Conservation (phyloP, 2,797 vertebrate species). For the Takifugu ocellatus region DNA sequence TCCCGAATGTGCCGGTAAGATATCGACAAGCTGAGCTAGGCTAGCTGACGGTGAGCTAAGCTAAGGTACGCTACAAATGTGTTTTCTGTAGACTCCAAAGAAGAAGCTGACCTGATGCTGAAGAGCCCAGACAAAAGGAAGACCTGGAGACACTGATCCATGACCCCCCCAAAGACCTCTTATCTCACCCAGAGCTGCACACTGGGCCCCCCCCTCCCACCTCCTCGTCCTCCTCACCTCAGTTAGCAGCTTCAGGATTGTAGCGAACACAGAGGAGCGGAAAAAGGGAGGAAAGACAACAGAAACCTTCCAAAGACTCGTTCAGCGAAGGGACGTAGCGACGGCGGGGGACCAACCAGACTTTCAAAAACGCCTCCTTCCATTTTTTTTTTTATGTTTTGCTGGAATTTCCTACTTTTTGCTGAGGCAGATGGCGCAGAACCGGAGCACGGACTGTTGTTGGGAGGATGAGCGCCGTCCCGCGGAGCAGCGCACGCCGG, state of each 20-base stretch:
- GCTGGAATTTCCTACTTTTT: conserved; percentile 20
- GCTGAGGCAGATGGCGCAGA: conserved; percentile 13
- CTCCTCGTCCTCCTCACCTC: neutral
- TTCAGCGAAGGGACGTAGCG: conserved; percentile 27
- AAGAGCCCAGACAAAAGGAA: conserved; percentile 63
- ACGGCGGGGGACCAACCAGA: conserved; percentile 26
- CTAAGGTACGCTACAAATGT: neutral
- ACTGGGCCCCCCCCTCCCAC: conserved; percentile 25
- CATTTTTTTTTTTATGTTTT: conserved; percentile 2
- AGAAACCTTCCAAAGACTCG: conserved; percentile 33
- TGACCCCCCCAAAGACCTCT: neutral
- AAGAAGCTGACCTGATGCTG: conserved; percentile 44
- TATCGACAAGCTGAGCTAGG: neutral
- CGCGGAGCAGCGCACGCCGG: neutral
- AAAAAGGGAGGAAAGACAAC: conserved; percentile 11
- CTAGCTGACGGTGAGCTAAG: neutral
- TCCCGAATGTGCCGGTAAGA: conserved; percentile 83
- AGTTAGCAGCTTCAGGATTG: conserved; percentile 63
- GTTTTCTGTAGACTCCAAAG: conserved; percentile 41
- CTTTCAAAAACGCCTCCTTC: conserved; percentile 29
- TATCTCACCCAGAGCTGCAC: conserved; percentile 52
- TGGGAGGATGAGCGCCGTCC: neutral
- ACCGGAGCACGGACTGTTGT: conserved; percentile 1
- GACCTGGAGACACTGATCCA: conserved; percentile 56
- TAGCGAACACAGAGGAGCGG: conserved; percentile 34